Conservation (phyloP, 1,140 invertebrate genomes). For the Macrocentrus cingulum region DNA sequence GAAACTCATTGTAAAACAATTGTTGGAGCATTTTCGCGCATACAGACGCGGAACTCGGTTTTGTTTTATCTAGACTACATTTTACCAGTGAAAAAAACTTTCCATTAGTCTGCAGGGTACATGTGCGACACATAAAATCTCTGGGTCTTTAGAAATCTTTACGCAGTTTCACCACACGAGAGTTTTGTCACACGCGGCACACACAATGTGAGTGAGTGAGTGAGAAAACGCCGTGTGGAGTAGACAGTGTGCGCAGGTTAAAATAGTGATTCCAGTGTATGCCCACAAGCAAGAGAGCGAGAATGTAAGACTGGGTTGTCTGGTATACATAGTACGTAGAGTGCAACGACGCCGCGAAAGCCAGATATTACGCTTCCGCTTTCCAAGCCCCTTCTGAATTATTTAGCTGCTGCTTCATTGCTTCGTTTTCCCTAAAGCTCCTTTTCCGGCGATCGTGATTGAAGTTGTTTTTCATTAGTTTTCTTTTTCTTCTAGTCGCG, state of each 20-base stretch:
- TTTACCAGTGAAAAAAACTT: background rate
- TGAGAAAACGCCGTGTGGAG: no score
- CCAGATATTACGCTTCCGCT: conserved; percentile 13
- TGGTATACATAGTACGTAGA: background rate
- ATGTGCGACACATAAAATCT: conserved; percentile 10
- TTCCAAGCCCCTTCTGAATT: conserved; percentile 16
- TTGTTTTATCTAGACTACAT: conserved; percentile 1
- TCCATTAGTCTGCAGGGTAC: conserved; percentile 10
- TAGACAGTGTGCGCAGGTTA: background rate
- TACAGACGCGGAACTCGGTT: background rate
- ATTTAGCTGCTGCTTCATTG: background rate
- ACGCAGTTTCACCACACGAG: conserved; percentile 8
- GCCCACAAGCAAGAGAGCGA: background rate
- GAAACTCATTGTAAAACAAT: no score
- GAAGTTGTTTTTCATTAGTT: no score
- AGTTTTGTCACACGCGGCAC: conserved; percentile 1
- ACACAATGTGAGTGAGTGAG: background rate
- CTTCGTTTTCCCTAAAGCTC: background rate
- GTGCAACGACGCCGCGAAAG: background rate
- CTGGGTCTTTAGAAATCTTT: conserved; percentile 11
- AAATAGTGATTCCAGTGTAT: conserved; percentile 14
- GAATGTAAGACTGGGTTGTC: background rate
- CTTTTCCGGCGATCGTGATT: background rate
- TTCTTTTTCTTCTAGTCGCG: no score
- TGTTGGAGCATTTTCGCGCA: background rate